Evolutionary conservation across 2,113 vertebrate genomes (phyloP).

Genomic region (Corythornis madagascariensis): DNA sequence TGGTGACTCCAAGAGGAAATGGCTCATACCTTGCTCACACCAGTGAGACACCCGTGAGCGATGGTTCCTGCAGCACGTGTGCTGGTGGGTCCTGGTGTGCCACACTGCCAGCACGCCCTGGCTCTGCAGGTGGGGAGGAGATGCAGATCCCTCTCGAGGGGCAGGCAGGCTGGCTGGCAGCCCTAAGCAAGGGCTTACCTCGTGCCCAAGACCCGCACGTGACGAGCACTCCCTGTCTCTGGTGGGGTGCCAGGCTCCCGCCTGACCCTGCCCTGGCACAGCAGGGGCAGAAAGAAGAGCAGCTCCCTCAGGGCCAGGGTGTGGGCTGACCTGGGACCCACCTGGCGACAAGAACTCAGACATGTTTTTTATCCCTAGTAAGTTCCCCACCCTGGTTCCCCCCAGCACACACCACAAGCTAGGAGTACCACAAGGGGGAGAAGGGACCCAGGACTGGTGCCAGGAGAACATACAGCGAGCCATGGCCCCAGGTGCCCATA

Average conservation of each 20-base stretch:
- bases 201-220: fast-evolving
- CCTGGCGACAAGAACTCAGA: fast-evolving
- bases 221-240: too few species aligned
- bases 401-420: background rate
- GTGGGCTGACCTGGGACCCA: fast-evolving
- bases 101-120: fast-evolving
- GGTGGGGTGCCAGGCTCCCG: background rate
- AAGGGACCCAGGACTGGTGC: background rate
- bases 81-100: background rate
- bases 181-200: background rate
- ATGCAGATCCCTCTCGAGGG: background rate
- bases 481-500: fast-evolving
- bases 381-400: background rate
- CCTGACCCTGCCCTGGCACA: background rate
- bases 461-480: background rate
- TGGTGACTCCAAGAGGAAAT: background rate
- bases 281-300: background rate
- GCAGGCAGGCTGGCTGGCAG: background rate
- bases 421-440: background rate
- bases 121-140: too few species aligned
- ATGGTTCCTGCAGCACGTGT: fast-evolving
- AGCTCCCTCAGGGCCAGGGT: background rate
- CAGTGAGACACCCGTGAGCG: background rate
- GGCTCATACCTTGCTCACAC: background rate
- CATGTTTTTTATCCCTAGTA: background rate